These are phyloP conservation scores for Drosophila vallismaia DNA, from an alignment of 2,888 invertebrate species.

Conservation along the genomic window DNA sequence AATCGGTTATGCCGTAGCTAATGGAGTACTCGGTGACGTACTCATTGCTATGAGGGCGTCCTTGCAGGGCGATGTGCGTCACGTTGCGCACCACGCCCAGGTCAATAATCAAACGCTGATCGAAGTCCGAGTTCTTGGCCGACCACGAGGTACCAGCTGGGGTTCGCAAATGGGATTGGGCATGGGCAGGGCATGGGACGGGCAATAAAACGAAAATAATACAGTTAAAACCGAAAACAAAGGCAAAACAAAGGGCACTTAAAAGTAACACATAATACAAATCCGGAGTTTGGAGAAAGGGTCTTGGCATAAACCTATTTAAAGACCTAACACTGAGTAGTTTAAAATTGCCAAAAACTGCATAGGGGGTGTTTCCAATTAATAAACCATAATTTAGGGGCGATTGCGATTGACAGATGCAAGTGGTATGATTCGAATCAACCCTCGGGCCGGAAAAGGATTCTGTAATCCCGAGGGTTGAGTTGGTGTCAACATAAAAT, in stretches of 20 bases:
- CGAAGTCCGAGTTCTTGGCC: slow-evolving; percentile 94
- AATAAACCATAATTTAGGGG: slow-evolving; percentile 72
- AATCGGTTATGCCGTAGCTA: slow-evolving; percentile 95
- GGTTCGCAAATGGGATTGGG: slow-evolving; percentile 11
- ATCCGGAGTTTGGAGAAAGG: slow-evolving; percentile 2
- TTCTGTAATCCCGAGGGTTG: slow-evolving; percentile 42
- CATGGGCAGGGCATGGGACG: slow-evolving; percentile 17
- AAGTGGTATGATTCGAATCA: slow-evolving; percentile 57
- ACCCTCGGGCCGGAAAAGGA: slow-evolving; percentile 39
- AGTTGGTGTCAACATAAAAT: slow-evolving; percentile 75
- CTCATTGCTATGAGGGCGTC: slow-evolving; percentile 94
- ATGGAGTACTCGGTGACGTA: slow-evolving; percentile 97
- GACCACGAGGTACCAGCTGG: slow-evolving; percentile 96
- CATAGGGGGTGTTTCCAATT: slow-evolving; percentile 57
- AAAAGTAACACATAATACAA: slow-evolving; percentile 28
- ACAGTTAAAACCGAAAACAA: slow-evolving; percentile 51
- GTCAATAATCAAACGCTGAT: slow-evolving; percentile 95
- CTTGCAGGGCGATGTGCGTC: slow-evolving; percentile 94
- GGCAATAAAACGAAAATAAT: slow-evolving; percentile 59
- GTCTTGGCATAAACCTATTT: neutral
- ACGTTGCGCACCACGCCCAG: slow-evolving; percentile 94
- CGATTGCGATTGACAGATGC: slow-evolving; percentile 74
- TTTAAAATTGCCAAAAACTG: slow-evolving; percentile 14
- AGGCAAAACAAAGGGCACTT: slow-evolving; percentile 56
- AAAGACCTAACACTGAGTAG: slow-evolving; percentile 8